These are phyloP conservation scores for Antennarius maculatus DNA, from an alignment of 2,797 vertebrate genomes.

Conservation along the genomic window DNA sequence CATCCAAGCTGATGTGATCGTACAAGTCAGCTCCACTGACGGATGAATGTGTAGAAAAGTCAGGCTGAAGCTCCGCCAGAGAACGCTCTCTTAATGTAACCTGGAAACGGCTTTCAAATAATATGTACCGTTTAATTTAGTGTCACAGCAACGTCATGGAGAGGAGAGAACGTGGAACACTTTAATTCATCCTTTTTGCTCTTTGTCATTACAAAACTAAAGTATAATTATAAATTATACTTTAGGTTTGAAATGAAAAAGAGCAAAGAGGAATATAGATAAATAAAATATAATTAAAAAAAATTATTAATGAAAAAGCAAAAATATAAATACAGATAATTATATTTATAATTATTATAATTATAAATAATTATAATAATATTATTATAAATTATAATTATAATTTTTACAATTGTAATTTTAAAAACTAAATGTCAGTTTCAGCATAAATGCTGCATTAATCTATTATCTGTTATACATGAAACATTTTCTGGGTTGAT, in stretches of 20 bases:
- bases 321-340: too few relatives aligned
- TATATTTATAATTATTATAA: too few relatives aligned
- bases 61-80: constrained; percentile 27
- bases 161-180: constrained; percentile 41
- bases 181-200: constrained; percentile 65
- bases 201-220: constrained; percentile 48
- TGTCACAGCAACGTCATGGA: constrained; percentile 67
- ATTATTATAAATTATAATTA: too few relatives aligned
- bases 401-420: too few relatives aligned
- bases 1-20: constrained; percentile 63
- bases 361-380: too few relatives aligned
- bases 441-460: constrained; percentile 37
- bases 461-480: constrained; percentile 39
- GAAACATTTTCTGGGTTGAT: constrained; percentile 28
- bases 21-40: constrained; percentile 46
- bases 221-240: constrained; percentile 10
- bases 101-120: constrained; percentile 51
- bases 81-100: constrained; percentile 39
- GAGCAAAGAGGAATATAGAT: too few relatives aligned
- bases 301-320: too few relatives aligned
- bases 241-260: too few relatives aligned
- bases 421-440: too few relatives aligned
- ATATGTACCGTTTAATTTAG: constrained; percentile 70
- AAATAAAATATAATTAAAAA: too few relatives aligned
- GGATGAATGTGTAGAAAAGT: constrained; percentile 69